These are phyloP conservation scores for Metridium senile DNA, from an alignment of 92 coral and sea anemone genomes.

Conservation along the genomic window DNA sequence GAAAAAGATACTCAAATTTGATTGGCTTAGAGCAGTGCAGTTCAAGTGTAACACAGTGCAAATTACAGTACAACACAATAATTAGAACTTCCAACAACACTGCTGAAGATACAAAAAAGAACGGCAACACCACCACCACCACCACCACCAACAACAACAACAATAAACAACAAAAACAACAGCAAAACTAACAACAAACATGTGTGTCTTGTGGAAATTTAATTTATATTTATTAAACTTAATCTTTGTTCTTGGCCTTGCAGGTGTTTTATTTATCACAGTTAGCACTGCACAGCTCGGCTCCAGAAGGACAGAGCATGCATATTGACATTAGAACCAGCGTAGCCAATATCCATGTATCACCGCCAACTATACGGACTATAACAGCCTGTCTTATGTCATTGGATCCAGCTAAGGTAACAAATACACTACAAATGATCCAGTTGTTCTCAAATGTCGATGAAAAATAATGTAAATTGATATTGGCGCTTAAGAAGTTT, in stretches of 20 bases:
- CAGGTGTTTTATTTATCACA: slow-evolving; percentile 85
- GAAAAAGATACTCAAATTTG: no score
- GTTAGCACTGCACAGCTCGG: slow-evolving; percentile 75
- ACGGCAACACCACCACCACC: no score
- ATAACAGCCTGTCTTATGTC: slow-evolving; percentile 84
- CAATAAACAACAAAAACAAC: neutral
- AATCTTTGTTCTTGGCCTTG: neutral
- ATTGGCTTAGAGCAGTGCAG: no score
- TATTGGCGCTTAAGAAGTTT: no score
- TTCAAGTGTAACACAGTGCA: no score
- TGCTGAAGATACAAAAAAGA: no score
- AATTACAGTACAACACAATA: no score
- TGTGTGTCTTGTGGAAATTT: neutral
- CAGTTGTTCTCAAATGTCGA: no score
- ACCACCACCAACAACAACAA: no score
- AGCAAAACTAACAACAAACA: neutral
- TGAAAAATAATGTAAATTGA: no score
- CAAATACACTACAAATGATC: no score
- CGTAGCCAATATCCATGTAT: slow-evolving; percentile 76
- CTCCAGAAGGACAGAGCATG: slow-evolving; percentile 84
- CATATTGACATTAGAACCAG: slow-evolving; percentile 81
- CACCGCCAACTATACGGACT: slow-evolving; percentile 88
- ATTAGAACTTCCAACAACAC: no score
- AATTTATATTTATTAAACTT: neutral
- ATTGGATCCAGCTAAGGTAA: slow-evolving; percentile 77